A percentile compares a stretch with the other conserved stretches of the same genome.
These are phyloP conservation scores for Abscondita cerata DNA, from an alignment of 2,888 invertebrate species.

Conservation along the genomic window DNA sequence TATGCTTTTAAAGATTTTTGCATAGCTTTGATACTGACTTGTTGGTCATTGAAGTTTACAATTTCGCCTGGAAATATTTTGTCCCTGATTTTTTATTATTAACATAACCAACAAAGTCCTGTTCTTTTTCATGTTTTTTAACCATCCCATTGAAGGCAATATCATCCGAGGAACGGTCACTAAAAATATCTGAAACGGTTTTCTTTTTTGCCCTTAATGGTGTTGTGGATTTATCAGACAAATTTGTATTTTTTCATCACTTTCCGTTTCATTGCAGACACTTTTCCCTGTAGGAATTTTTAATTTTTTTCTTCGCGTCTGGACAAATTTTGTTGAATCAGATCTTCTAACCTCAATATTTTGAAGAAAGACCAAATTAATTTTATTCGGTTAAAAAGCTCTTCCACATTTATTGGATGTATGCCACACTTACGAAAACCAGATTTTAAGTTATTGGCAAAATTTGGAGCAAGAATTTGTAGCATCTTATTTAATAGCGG, in stretches of 20 bases:
- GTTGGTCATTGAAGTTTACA: not conserved
- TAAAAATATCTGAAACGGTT: not conserved
- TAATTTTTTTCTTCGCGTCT: not conserved
- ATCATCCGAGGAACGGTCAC: not conserved
- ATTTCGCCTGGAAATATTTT: not conserved
- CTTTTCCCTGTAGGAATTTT: not conserved
- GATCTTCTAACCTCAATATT: not conserved
- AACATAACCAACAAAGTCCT: not conserved
- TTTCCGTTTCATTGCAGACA: not conserved
- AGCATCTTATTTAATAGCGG: not conserved
- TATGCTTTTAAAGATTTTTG: not conserved
- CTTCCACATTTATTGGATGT: constrained; percentile 1
- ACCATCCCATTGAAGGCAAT: not conserved
- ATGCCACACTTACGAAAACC: not conserved
- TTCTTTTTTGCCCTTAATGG: not conserved
- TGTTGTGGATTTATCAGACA: too few species aligned
- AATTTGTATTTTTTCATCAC: not conserved
- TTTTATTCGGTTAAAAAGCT: constrained; percentile 7
- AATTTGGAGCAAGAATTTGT: not conserved
- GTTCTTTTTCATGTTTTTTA: not conserved
- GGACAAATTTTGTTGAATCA: not conserved
- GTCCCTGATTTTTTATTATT: not conserved
- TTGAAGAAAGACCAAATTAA: not conserved
- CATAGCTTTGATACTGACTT: not conserved
- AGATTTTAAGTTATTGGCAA: not conserved